These are phyloP conservation scores for Ramphastos sulfuratus DNA, from an alignment of 2,113 vertebrate species.

Conservation along the genomic window DNA sequence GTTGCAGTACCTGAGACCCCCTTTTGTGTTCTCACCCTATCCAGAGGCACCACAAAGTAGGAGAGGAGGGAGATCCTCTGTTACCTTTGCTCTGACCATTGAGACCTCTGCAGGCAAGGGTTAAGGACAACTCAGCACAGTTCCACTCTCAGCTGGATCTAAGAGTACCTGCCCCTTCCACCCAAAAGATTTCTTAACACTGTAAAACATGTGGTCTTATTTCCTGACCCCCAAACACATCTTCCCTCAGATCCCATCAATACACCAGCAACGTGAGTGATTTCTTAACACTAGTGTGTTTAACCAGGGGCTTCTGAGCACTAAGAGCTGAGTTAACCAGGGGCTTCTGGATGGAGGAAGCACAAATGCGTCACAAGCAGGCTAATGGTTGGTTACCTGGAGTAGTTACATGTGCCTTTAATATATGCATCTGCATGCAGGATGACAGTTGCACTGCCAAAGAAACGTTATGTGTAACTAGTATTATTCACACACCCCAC, in stretches of 20 bases:
- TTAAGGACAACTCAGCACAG: not conserved
- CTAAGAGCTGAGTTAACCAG: not conserved
- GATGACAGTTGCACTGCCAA: not conserved
- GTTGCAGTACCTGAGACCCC: not conserved
- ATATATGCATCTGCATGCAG: slow-evolving; percentile 5
- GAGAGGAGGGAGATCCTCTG: not conserved
- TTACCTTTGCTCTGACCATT: not conserved
- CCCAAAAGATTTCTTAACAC: not conserved
- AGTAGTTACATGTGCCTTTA: not conserved
- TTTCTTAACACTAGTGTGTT: not conserved
- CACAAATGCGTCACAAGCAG: not conserved
- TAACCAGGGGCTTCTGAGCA: not conserved
- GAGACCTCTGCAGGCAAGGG: not conserved
- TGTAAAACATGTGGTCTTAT: not conserved
- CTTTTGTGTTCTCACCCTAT: not conserved
- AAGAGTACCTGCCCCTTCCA: not conserved
- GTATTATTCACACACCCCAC: not conserved
- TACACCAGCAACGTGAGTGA: not conserved
- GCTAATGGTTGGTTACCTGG: not conserved
- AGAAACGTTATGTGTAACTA: not conserved
- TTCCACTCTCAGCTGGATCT: not conserved
- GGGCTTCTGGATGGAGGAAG: not conserved
- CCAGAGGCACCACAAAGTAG: not conserved
- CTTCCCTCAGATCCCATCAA: not conserved
- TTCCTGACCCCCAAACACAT: not conserved